These are phyloP conservation scores for Aphelenchoides fujianensis DNA, from an alignment of 1,140 invertebrate genomes.

Conservation along the genomic window DNA sequence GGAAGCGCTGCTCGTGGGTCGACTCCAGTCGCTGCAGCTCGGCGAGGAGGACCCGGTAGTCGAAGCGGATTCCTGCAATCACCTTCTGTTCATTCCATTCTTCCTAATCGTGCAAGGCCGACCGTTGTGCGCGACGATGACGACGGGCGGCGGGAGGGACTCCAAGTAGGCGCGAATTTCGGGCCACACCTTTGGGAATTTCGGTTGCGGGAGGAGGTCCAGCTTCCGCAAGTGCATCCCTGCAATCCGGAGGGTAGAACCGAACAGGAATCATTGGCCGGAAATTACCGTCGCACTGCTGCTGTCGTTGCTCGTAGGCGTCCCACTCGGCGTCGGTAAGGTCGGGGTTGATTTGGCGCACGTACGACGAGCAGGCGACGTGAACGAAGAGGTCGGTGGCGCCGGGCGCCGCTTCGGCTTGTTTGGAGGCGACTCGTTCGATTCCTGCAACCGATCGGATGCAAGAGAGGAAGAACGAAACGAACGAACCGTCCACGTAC, in stretches of 20 bases:
- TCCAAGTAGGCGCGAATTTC: constrained; percentile 29
- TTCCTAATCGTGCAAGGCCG: too few relatives aligned
- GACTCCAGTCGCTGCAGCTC: constrained; percentile 31
- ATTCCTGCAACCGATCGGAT: too few relatives aligned
- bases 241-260: too few relatives aligned
- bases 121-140: constrained; percentile 37
- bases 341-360: constrained; percentile 28
- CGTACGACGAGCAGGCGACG: background rate
- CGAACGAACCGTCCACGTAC: background rate
- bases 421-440: background rate
- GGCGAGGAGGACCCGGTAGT: constrained; percentile 32
- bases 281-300: background rate
- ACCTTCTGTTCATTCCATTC: background rate
- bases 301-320: constrained; percentile 22
- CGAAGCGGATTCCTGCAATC: constrained; percentile 25
- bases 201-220: constrained; percentile 28
- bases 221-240: background rate
- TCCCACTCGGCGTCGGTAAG: constrained; percentile 31
- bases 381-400: background rate
- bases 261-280: background rate
- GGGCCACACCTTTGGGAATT: constrained; percentile 37
- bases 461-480: too few relatives aligned
- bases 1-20: constrained; percentile 9
- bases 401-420: background rate
- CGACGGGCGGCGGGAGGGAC: constrained; percentile 20